Evolutionary conservation across 2,888 invertebrate species (phyloP).

Genomic region (Eristalis arbustorum): DNA sequence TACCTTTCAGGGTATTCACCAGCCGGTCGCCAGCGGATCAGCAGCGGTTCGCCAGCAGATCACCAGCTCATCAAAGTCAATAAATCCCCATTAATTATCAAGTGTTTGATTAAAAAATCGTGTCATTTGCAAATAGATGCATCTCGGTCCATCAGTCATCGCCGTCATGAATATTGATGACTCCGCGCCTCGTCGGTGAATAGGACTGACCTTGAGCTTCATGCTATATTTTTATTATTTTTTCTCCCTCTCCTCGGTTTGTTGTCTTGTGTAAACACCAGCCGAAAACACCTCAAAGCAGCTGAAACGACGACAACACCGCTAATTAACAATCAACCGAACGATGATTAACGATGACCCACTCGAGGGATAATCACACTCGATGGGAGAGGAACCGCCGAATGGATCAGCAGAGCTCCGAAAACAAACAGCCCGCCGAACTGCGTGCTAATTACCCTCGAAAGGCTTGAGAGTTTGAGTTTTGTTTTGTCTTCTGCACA

Average conservation of each 20-base stretch:
- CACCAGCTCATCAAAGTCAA: background rate
- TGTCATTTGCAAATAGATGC: slow-evolving; percentile 32
- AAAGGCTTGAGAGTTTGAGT: background rate
- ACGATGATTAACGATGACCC: background rate
- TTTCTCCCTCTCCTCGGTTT: background rate
- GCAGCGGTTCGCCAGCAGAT: background rate
- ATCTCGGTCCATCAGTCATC: slow-evolving; percentile 14
- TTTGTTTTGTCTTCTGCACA: background rate
- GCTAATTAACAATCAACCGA: background rate
- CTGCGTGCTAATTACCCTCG: background rate
- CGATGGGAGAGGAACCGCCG: background rate
- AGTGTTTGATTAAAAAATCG: slow-evolving; percentile 17
- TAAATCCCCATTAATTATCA: background rate
- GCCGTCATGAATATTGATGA: background rate
- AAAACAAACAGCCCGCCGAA: background rate
- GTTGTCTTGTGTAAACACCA: background rate
- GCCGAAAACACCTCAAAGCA: background rate
- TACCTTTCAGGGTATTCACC: background rate
- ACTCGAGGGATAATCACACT: background rate
- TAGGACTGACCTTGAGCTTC: background rate
- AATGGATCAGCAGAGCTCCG: background rate
- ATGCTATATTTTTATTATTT: background rate
- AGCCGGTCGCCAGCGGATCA: background rate
- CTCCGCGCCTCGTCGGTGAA: background rate
- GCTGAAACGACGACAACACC: background rate